phyloP scores from a whole-genome alignment of 23 tunicate genomes.

The Ciona savignyi region DNA sequence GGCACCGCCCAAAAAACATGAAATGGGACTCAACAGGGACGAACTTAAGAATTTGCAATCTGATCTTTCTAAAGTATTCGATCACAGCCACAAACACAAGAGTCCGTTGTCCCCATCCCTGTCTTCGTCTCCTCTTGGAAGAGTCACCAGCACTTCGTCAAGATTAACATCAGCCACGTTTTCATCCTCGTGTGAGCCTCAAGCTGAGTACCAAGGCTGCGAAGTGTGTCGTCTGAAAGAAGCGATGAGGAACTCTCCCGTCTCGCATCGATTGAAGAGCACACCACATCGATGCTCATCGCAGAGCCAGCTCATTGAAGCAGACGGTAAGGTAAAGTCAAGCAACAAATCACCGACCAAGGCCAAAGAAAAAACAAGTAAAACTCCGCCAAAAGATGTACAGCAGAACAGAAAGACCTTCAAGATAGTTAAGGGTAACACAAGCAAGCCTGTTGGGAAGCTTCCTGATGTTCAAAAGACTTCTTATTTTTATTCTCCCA shows the following conservation, averaged over 20 bases:
- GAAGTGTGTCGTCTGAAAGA: conserved; percentile 79
- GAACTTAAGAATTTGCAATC: conserved; percentile 48
- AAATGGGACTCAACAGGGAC: conserved; percentile 56
- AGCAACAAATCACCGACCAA: neutral
- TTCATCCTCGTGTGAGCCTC: conserved; percentile 45
- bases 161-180: conserved; percentile 23
- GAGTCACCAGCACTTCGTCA: conserved; percentile 39
- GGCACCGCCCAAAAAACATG: conserved; percentile 42
- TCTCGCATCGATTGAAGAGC: conserved; percentile 36
- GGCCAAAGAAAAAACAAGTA: no score
- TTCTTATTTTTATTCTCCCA: neutral
- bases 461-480: neutral
- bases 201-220: conserved; percentile 64
- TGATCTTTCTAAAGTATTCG: conserved; percentile 43
- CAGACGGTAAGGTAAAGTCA: neutral
- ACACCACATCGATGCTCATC: conserved; percentile 62
- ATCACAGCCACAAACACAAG: conserved; percentile 41
- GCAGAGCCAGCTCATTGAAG: neutral
- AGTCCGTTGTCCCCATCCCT: conserved; percentile 27
- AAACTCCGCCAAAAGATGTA: neutral
- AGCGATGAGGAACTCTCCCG: conserved; percentile 65
- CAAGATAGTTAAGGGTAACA: no score
- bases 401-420: no score
- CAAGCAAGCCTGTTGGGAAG: neutral
- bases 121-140: conserved; percentile 38